These are phyloP conservation scores for Stercorarius parasiticus DNA, from an alignment of 2,113 vertebrate genomes.

Conservation along the genomic window DNA sequence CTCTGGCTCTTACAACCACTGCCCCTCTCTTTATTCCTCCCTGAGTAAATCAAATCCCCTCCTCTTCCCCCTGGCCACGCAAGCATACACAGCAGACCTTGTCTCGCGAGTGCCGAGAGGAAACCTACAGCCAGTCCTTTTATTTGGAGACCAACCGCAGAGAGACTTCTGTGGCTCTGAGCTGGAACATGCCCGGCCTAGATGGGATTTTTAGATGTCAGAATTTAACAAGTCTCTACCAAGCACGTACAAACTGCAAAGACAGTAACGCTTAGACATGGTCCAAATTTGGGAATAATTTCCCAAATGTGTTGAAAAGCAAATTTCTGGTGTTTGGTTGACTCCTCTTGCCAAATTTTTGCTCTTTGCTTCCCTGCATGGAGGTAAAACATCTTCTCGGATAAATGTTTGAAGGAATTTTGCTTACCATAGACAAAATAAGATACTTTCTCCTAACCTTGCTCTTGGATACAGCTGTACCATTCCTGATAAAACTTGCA, in stretches of 20 bases:
- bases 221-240: slow-evolving; percentile 21
- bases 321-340: not conserved
- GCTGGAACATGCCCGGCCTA: not conserved
- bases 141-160: slow-evolving; percentile 5
- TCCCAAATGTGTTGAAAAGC: slow-evolving; percentile 9
- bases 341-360: not conserved
- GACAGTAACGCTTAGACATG: not conserved
- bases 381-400: not conserved
- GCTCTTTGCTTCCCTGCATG: not conserved
- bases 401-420: not conserved
- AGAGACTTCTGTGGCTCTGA: not conserved
- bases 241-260: not conserved
- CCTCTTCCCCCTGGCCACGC: not conserved
- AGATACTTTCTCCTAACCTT: slow-evolving; percentile 52
- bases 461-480: slow-evolving; percentile 32
- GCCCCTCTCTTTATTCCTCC: not conserved
- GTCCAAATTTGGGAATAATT: not conserved
- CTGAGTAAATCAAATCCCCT: not conserved
- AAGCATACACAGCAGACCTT: not conserved
- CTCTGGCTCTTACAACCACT: not conserved
- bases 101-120: not conserved
- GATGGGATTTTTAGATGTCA: not conserved
- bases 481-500: slow-evolving; percentile 35
- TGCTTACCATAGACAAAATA: slow-evolving; percentile 41
- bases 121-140: not conserved